Conservation (phyloP, 2,888 invertebrate genomes). For the Kryphioiulus occultus region DNA sequence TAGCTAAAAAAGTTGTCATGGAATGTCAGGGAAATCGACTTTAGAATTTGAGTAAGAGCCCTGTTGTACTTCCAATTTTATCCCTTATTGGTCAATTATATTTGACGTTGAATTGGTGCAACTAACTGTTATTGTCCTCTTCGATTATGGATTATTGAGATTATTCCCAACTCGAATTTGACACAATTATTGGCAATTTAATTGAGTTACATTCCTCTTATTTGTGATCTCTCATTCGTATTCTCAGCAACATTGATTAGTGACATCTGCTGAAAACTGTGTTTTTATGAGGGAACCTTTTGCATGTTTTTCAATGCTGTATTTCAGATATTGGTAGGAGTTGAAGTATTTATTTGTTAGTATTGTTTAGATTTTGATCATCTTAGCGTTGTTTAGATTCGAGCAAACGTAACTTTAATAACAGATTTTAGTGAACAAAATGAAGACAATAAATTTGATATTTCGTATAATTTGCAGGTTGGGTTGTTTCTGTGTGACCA, state of each 20-base stretch:
- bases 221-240: neutral
- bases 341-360: neutral
- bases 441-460: conserved; percentile 28
- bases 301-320: neutral
- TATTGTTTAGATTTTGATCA: neutral
- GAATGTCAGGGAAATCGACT: too few relatives aligned
- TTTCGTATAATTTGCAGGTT: conserved; percentile 8
- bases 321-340: neutral
- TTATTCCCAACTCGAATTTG: neutral
- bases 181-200: neutral
- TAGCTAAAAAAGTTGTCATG: too few relatives aligned
- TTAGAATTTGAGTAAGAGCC: too few relatives aligned
- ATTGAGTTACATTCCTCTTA: neutral
- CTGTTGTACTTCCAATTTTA: neutral
- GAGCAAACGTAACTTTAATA: conserved; percentile 3
- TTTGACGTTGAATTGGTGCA: neutral
- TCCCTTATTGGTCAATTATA: neutral
- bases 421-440: neutral
- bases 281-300: neutral
- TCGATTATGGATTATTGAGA: neutral
- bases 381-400: neutral
- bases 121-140: neutral
- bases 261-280: neutral
- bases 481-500: neutral
- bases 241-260: neutral